Evolutionary conservation across 1,140 invertebrate genomes (phyloP), one percentile per base, ranked within the genome.

Genomic region (Drosophila auraria): DNA sequence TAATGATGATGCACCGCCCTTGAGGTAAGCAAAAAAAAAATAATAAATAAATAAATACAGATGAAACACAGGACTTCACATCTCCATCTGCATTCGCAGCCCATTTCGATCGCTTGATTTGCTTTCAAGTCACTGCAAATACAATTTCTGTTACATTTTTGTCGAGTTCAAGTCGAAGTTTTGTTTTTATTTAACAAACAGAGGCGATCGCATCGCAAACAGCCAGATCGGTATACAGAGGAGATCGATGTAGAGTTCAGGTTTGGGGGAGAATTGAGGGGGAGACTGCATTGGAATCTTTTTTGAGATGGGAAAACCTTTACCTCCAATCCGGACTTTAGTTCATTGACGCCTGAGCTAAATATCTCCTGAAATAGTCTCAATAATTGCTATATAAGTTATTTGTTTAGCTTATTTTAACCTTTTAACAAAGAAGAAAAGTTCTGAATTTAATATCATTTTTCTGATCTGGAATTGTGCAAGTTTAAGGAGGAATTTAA

Each of bases 121-220:
- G 71, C 49, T 80, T 74, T 80, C 58, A 60, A 70, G 58, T 63
- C 57, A 71, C 76, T 80, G 84, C 53, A 83, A 83, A 87, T 51
- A 87, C 38, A 65, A 89, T 83, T 84, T 87, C 78, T 84, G 83
- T 89, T 81, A 87, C 83, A 89, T 87, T 89, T 78, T 71, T 78
- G 50, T 59, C 57, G 54, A 51, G 45, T 47, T 83, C 44, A 53
- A 64, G 49, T 36, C 66, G n/a, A 63, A 72, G 81, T 62, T 25
- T 17, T 89, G 84, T 84, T 78, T 78, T 81, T 87, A 20, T 89
- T 87, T 78, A 72, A 36, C 84, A 87, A 87, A 87, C 81, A 78
- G 47, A 78, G 62, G 60, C 50, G 59, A 80, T 71, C 70, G 63
- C 62, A 62, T 33, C 14, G 61, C 62, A 87, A 87, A 87, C 80